phyloP scores from a whole-genome alignment of 2,797 vertebrate genomes.

The Mus spretus region DNA sequence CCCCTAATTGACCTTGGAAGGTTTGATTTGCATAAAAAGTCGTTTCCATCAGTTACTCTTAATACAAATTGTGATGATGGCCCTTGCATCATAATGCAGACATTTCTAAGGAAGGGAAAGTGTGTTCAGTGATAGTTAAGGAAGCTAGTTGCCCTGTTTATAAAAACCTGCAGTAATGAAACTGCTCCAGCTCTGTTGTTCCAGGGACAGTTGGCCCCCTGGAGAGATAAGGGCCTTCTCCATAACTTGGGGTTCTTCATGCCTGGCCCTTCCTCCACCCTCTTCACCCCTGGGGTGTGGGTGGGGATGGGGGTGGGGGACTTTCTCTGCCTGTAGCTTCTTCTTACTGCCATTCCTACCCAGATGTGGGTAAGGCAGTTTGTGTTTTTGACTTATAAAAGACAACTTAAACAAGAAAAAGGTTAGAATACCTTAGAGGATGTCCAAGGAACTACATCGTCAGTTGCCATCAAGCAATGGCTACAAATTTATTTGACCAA shows the following conservation, averaged over 20 bases:
- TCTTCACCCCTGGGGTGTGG: too few relatives aligned
- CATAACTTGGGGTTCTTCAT: neutral
- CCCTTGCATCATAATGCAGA: constrained; percentile 33
- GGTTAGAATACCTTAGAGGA: constrained; percentile 47
- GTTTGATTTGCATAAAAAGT: neutral
- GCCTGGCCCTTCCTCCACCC: accelerated
- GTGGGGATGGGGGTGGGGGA: too few relatives aligned
- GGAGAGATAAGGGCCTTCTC: neutral
- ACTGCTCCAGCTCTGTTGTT: neutral
- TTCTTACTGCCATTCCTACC: neutral
- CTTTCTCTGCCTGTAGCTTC: neutral
- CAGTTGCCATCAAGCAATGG: neutral
- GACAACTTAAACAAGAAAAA: neutral
- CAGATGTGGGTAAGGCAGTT: neutral
- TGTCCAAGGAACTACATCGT: constrained; percentile 1
- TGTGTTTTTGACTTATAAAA: neutral
- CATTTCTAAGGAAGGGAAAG: neutral
- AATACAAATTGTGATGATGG: constrained; percentile 1
- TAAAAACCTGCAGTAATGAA: neutral
- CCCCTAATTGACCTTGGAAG: neutral
- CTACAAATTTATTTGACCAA: neutral
- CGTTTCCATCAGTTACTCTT: constrained; percentile 34
- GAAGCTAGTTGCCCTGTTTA: constrained; percentile 16
- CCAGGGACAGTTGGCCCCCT: neutral
- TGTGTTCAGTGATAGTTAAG: neutral